Base-by-base conservation (phyloP, 2,888 invertebrate genomes). In the Drosophila koepferae region DNA sequence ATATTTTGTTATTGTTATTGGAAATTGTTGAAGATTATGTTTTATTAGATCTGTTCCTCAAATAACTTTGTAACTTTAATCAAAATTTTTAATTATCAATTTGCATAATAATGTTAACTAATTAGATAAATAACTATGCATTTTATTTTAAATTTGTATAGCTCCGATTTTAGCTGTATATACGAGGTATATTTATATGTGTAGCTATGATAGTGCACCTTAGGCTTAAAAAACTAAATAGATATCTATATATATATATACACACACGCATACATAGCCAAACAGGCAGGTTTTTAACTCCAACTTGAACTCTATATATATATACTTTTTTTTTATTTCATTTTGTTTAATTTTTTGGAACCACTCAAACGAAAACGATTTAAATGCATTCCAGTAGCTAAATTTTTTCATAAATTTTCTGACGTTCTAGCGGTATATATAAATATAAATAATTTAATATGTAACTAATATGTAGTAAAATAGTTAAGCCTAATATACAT, bases 321-420 rank as follows among this genome's bases (percentile, higher is more conserved):
- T 55, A 16, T 36, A 14, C 12, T 18, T n/a, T 18, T 12, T 31
- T n/a, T n/a, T 31, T 58, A 62, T 16, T 16, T 41, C 16, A 20
- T 18, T 55, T 51, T 53, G 34, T 51, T 51, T 34, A 14, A n/a
- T 51, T 49, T 46, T 55, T 20, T 54, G 46, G 60, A 69, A 60
- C 18, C 43, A 67, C 72, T 66, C 51, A 66, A 66, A 65, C 53
- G 18, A 54, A 71, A 69, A 60, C 41, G 70, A 43, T 64, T 75
- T 65, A 63, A 66, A 68, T 79, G 76, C 89, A 89, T 89, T 89
- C 89, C 89, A 89, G 77, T 89, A 90, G 85, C 64, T 72, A 85
- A 80, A 49, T 49, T 80, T 80, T 74, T 74, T 82, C 60, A 70
- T 74, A 78, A 56, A 60, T 70, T 77, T 66, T 74, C 62, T 66